These are phyloP conservation scores for Lamprotornis superbus DNA, from an alignment of 2,113 vertebrate genomes.

Conservation along the genomic window DNA sequence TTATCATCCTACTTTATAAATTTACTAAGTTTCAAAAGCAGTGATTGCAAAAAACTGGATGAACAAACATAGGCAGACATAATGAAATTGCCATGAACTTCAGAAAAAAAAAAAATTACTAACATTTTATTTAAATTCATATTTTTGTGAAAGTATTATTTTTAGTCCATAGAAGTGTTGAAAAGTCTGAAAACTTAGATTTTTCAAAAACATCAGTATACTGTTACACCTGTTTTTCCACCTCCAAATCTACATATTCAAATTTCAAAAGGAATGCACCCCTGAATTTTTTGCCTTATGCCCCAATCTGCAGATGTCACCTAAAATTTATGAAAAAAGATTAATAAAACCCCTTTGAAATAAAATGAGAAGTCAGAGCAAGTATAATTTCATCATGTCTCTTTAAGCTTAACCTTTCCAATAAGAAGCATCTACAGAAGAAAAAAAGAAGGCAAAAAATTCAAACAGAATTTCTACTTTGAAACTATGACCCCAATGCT, in stretches of 20 bases:
- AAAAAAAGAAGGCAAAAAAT: not conserved
- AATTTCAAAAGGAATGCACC: not conserved
- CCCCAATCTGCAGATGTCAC: not conserved
- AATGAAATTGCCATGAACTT: not conserved
- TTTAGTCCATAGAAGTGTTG: not conserved
- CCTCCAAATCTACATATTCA: not conserved
- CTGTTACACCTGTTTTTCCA: not conserved
- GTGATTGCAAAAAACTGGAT: not conserved
- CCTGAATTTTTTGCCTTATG: not conserved
- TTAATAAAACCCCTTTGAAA: not conserved
- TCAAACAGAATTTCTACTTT: not conserved
- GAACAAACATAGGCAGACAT: not conserved
- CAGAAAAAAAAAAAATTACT: not conserved
- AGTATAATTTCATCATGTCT: not conserved
- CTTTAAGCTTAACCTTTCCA: not conserved
- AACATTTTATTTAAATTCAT: accelerated
- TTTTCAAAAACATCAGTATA: accelerated
- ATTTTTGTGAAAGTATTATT: not conserved
- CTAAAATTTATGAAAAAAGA: not conserved
- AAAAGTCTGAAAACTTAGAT: not conserved
- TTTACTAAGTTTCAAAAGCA: not conserved
- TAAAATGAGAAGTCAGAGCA: not conserved
- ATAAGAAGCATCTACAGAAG: not conserved
- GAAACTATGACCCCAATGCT: not conserved
- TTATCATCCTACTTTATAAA: not conserved